Conservation (phyloP, 2,888 invertebrate genomes). For the Lepidocyrtinus sp. region DNA sequence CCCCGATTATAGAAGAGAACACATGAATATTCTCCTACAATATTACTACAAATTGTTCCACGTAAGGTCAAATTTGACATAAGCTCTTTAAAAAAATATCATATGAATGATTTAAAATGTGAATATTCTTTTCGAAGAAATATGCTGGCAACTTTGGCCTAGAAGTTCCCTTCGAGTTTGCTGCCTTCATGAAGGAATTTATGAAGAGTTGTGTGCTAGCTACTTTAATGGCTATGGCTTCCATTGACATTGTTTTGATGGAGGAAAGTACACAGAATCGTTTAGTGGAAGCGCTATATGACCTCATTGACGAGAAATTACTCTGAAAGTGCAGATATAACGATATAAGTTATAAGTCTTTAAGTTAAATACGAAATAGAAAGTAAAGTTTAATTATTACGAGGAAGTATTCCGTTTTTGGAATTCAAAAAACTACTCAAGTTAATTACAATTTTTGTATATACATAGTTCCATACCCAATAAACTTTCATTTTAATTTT, state of each 20-base stretch:
- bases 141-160: constrained; percentile 47
- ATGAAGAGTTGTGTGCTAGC: constrained; percentile 62
- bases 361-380: no score
- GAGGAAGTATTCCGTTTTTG: no score
- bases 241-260: constrained; percentile 57
- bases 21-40: constrained; percentile 59
- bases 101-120: no score
- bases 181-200: constrained; percentile 52
- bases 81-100: no score
- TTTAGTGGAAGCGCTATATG: constrained; percentile 60
- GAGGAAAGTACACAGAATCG: constrained; percentile 59
- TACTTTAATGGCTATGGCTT: constrained; percentile 61
- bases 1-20: constrained; percentile 61
- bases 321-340: constrained; percentile 20
- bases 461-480: background rate
- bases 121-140: constrained; percentile 29
- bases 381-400: no score
- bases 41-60: constrained; percentile 67
- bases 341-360: no score
- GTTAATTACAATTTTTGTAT: background rate
- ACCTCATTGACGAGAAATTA: constrained; percentile 61
- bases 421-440: background rate
- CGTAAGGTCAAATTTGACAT: constrained; percentile 41
- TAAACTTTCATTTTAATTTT: background rate
- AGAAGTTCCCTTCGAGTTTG: constrained; percentile 56